Conservation (phyloP, 2,888 invertebrate species). For the Agriotes lineatus region DNA sequence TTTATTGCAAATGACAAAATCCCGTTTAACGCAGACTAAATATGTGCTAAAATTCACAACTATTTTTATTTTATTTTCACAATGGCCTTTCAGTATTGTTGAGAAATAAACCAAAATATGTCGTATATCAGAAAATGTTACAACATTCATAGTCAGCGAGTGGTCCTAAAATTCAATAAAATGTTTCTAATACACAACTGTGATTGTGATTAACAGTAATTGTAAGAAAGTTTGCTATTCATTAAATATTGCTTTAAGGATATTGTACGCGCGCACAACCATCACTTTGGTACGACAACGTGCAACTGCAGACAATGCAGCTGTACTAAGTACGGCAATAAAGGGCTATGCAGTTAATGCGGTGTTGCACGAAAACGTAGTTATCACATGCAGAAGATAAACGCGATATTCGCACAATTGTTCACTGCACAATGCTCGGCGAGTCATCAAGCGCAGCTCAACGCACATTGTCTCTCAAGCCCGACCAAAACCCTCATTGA, state of each 20-base stretch:
- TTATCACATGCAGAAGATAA: slow-evolving; percentile 50
- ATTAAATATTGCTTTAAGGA: slow-evolving; percentile 32
- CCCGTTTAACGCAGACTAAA: too few species aligned
- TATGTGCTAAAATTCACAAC: too few species aligned
- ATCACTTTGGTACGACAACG: slow-evolving; percentile 35
- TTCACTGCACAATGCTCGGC: slow-evolving; percentile 18
- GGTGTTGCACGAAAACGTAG: slow-evolving; percentile 29
- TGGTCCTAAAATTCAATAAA: too few species aligned
- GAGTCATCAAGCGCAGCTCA: too few species aligned
- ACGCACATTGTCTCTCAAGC: too few species aligned
- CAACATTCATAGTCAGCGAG: too few species aligned
- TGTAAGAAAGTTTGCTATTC: not conserved
- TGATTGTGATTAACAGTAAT: not conserved
- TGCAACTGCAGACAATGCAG: slow-evolving; percentile 14
- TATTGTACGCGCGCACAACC: slow-evolving; percentile 35
- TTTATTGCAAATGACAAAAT: too few species aligned
- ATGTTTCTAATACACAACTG: too few species aligned
- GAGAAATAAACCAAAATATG: too few species aligned
- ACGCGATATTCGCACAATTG: slow-evolving; percentile 27
- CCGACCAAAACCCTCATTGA: not conserved
- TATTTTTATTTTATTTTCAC: too few species aligned
- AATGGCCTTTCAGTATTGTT: too few species aligned
- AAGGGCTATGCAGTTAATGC: slow-evolving; percentile 12
- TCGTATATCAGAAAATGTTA: too few species aligned
- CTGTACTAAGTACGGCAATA: slow-evolving; percentile 24